Percentiles rank a stretch among this genome's conserved stretches.
Conservation (phyloP, 2,888 invertebrate species). For the Rutpela maculata region DNA sequence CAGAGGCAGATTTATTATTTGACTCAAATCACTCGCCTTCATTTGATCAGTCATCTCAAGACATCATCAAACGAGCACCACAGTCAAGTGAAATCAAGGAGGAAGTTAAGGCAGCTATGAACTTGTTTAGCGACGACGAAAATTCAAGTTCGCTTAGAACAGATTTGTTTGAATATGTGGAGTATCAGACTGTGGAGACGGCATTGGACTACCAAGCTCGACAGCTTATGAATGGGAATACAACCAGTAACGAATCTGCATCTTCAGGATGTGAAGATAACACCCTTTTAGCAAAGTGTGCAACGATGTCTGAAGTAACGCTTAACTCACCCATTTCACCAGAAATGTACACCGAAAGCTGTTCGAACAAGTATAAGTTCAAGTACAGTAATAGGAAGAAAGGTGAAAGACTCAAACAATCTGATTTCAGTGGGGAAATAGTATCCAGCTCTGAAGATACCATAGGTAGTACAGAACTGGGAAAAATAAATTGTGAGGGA, state of each 20-base stretch:
- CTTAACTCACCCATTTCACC: constrained; percentile 71
- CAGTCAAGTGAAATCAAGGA: constrained; percentile 59
- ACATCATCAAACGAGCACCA: constrained; percentile 61
- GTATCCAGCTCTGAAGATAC: constrained; percentile 71
- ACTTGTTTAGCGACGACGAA: constrained; percentile 70
- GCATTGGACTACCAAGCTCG: constrained; percentile 66
- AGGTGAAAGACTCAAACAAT: constrained; percentile 62
- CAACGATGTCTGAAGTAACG: constrained; percentile 73
- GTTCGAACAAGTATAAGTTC: constrained; percentile 71
- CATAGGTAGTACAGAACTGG: constrained; percentile 66
- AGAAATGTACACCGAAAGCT: constrained; percentile 67
- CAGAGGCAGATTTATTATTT: constrained; percentile 85
- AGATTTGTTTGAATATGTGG: constrained; percentile 72
- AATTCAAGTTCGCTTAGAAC: constrained; percentile 67
- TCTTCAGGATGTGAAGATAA: constrained; percentile 69
- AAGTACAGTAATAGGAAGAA: constrained; percentile 73
- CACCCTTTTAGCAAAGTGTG: constrained; percentile 71
- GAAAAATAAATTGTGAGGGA: constrained; percentile 58
- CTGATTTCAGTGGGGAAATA: constrained; percentile 58
- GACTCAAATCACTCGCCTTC: constrained; percentile 84
- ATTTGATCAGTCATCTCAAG: constrained; percentile 78
- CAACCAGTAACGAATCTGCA: constrained; percentile 64
- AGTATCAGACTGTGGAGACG: constrained; percentile 67
- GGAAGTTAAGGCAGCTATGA: constrained; percentile 68
- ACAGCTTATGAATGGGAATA: constrained; percentile 69